Evolutionary conservation across 1,140 invertebrate species (phyloP).

Genomic region (Atopsyche davidsoni): DNA sequence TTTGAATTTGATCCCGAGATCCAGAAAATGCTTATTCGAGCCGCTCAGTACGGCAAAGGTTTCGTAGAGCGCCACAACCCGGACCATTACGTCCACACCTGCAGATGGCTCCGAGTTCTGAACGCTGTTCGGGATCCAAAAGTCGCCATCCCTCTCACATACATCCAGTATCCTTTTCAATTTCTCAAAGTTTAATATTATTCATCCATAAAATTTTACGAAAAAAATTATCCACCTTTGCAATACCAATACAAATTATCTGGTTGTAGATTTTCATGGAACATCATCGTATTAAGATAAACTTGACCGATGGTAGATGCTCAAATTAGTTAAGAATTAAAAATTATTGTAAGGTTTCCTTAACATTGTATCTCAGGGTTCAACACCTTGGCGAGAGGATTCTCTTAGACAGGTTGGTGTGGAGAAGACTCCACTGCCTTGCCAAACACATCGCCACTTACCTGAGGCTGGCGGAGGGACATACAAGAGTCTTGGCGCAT

Average conservation of each 20-base stretch:
- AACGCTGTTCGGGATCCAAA: constrained; percentile 83
- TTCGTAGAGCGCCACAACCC: constrained; percentile 75
- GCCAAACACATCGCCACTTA: constrained; percentile 88
- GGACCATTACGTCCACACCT: constrained; percentile 82
- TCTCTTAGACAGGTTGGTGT: constrained; percentile 83
- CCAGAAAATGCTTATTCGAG: constrained; percentile 85
- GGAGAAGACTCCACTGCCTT: constrained; percentile 81
- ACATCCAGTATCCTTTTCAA: constrained; percentile 77
- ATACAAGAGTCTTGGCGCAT: constrained; percentile 85
- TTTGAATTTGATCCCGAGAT: constrained; percentile 81
- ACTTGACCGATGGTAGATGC: too few relatives aligned
- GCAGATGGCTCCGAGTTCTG: constrained; percentile 79
- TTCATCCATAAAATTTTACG: too few relatives aligned
- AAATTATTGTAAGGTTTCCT: constrained; percentile 33
- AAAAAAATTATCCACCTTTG: too few relatives aligned
- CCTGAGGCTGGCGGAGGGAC: constrained; percentile 80
- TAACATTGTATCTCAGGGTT: constrained; percentile 53
- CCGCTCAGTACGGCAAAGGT: constrained; percentile 92
- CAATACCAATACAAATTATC: too few relatives aligned
- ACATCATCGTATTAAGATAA: too few relatives aligned
- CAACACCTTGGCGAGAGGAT: constrained; percentile 70
- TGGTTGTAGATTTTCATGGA: too few relatives aligned
- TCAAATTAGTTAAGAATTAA: too few relatives aligned
- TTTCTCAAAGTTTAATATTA: too few relatives aligned
- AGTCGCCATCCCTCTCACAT: constrained; percentile 88